Evolutionary conservation across 1,140 invertebrate species (phyloP), one percentile per base, ranked within the genome.

Genomic region (Atopsyche davidsoni): DNA sequence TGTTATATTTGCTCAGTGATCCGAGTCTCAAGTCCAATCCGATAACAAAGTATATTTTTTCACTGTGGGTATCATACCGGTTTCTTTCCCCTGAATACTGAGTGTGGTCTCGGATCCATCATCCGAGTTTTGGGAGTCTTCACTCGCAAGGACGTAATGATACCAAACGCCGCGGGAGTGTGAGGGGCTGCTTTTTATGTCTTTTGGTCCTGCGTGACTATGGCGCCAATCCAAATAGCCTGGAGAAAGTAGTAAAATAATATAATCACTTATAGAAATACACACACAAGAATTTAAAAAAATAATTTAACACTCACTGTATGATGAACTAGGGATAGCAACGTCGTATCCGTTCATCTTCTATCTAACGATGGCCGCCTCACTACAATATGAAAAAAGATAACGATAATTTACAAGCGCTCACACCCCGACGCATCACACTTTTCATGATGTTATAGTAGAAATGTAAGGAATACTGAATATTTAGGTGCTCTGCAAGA

Each of bases 31-130:
- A 13, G 4, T 13, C 21, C 16, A 18, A 3, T 18, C 11, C 4
- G 11, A 38, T 11, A 38, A 13, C 4, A 3, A 4, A 38, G 17
- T 3, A 38, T 18, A 18, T 4, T 11, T 7, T 7, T 4, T 14
- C 18, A 14, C 24, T 3, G 11, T 43, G 19, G 14, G 36, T 24
- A 43, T 59, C 59, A 47, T 66, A 73, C 70, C 70, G 40, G 70
- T 71, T 60, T 73, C 70, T 51, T 62, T 65, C 16, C 64, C 68
- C 55, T 71, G 70, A 18, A 71, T 64, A 57, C 68, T 73, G 55
- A 64, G 64, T 1, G 65, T 54, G 3, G 65, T 70, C 25, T 71
- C 70, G 19, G 40, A 38, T 10, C 51, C 57, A n/a, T 59, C 57
- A 17, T 49, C 50, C 1, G 53, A 55, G 6, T 25, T 28, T 17